A percentile compares a stretch with the other conserved stretches of the same genome.
Conservation (phyloP, 2,888 invertebrate genomes). For the Dichetophora obliterata region DNA sequence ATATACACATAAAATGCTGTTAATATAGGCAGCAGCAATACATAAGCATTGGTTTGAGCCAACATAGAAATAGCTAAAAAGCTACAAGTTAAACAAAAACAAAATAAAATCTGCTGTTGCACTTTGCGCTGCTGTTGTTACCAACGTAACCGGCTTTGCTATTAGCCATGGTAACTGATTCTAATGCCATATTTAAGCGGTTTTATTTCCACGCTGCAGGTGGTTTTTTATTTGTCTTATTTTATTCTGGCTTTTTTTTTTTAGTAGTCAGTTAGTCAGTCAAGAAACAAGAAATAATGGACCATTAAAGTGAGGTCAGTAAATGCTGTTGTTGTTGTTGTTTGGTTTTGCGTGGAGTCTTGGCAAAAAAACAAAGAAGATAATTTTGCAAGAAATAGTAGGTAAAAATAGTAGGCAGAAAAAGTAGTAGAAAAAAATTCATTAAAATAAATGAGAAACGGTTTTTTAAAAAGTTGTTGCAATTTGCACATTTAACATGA, state of each 20-base stretch:
- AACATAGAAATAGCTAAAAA: background rate
- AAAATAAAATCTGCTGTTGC: conserved; percentile 2
- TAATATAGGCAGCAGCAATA: background rate
- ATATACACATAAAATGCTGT: background rate
- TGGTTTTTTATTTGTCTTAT: background rate
- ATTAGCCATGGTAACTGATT: conserved; percentile 29
- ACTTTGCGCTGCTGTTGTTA: conserved; percentile 5
- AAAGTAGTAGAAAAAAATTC: background rate
- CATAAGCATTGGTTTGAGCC: background rate
- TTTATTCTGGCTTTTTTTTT: no score
- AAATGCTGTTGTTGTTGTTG: background rate
- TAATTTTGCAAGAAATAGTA: background rate
- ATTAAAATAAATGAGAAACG: background rate
- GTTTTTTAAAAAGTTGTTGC: conserved; percentile 6
- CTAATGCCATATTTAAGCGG: conserved; percentile 35
- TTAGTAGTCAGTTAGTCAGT: no score
- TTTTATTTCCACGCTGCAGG: conserved; percentile 35
- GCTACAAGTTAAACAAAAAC: background rate
- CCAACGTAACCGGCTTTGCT: background rate
- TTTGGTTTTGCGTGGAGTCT: background rate
- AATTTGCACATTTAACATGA: background rate
- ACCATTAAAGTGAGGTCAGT: conserved; percentile 32
- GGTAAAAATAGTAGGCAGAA: background rate
- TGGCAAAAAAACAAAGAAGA: background rate
- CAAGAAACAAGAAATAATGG: background rate